phyloP scores from a whole-genome alignment of 2,888 invertebrate genomes.

The Rhimphoctona megacephalus region DNA sequence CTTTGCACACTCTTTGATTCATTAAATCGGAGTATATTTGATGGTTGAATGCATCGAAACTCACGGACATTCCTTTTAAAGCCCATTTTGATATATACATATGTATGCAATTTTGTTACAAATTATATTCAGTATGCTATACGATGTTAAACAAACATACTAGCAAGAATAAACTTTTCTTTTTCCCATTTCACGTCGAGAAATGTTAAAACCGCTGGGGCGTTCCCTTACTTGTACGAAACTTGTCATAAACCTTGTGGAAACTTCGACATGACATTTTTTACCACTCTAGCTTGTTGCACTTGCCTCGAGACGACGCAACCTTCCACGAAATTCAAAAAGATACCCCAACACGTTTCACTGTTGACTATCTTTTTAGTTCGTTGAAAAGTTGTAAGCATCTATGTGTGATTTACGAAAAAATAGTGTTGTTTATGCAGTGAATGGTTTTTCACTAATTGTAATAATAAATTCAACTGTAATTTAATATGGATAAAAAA shows the following conservation, averaged over 20 bases:
- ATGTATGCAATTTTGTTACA: not conserved
- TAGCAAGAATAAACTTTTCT: slow-evolving; percentile 47
- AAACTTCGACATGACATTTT: slow-evolving; percentile 42
- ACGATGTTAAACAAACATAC: slow-evolving; percentile 43
- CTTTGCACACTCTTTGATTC: not conserved
- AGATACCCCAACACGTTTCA: not conserved
- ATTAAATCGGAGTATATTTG: not conserved
- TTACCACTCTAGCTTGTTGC: not conserved
- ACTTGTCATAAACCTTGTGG: slow-evolving; percentile 53
- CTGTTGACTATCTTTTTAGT: not conserved
- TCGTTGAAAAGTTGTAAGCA: not conserved
- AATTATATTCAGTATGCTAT: not conserved
- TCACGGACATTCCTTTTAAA: not conserved
- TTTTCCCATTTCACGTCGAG: slow-evolving; percentile 40
- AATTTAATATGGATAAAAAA: not conserved
- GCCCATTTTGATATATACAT: not conserved
- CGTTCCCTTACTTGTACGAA: slow-evolving; percentile 19
- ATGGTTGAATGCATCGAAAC: not conserved
- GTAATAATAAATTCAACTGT: not conserved
- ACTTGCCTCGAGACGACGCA: slow-evolving; percentile 27
- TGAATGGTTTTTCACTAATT: not conserved
- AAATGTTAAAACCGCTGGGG: slow-evolving; percentile 28
- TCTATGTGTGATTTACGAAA: not conserved
- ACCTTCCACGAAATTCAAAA: slow-evolving; percentile 14
- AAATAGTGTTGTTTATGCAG: not conserved